Percentiles rank a stretch among this genome's conserved stretches.
phyloP scores from a whole-genome alignment of 2,113 vertebrate genomes.

The Phodopus roborovskii region DNA sequence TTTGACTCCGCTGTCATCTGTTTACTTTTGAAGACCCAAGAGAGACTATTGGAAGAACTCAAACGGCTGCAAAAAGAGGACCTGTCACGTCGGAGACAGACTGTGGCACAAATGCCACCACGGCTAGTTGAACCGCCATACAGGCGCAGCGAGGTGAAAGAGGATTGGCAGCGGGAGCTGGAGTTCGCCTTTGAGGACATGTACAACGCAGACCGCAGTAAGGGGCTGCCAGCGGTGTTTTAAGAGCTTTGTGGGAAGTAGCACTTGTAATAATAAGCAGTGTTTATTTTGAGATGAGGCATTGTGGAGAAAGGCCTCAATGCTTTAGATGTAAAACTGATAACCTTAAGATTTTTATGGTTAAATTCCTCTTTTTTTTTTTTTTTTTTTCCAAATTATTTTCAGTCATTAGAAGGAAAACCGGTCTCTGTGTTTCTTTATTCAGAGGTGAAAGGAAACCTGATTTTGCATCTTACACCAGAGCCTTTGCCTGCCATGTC shows the following conservation, averaged over 20 bases:
- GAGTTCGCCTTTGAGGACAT: constrained; percentile 97
- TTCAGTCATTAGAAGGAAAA: constrained; percentile 65
- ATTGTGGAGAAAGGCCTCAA: constrained; percentile 12
- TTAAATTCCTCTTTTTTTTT: not conserved
- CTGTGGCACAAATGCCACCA: constrained; percentile 89
- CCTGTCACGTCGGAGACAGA: constrained; percentile 88
- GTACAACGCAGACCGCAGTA: constrained; percentile 92
- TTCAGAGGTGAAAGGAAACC: constrained; percentile 90
- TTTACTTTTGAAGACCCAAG: constrained; percentile 87
- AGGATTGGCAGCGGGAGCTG: constrained; percentile 93
- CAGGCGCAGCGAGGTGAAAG: constrained; percentile 87
- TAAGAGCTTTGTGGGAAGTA: constrained; percentile 7
- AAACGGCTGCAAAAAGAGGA: constrained; percentile 93
- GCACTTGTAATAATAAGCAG: not conserved
- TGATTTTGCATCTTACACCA: constrained; percentile 91
- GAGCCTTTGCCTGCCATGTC: constrained; percentile 91
- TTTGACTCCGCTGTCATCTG: constrained; percentile 16
- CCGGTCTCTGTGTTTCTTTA: constrained; percentile 58
- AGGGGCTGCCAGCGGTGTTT: constrained; percentile 65
- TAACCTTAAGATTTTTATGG: not conserved
- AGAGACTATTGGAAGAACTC: constrained; percentile 91
- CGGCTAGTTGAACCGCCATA: constrained; percentile 90
- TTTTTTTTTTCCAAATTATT: constrained; percentile 33
- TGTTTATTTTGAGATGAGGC: constrained; percentile 54
- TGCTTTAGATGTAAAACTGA: constrained; percentile 51